Evolutionary conservation across 2,888 invertebrate species (phyloP).

Genomic region (Lasioglossum marginatum): DNA sequence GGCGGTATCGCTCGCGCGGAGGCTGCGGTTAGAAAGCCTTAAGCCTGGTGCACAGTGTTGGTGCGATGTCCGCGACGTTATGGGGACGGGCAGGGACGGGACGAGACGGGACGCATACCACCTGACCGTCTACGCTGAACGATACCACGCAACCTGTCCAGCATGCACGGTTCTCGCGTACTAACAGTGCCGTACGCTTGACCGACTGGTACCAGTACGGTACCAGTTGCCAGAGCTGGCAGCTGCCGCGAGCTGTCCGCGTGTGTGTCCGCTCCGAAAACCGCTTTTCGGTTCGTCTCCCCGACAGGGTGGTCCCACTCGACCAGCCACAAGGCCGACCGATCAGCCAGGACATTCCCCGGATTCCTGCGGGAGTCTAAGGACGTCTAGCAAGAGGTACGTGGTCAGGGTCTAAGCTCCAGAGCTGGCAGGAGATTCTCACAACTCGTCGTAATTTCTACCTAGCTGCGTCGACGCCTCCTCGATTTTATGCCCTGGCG

Average conservation of each 20-base stretch:
- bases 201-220: constrained; percentile 74
- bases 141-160: constrained; percentile 61
- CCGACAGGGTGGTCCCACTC: constrained; percentile 12
- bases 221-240: constrained; percentile 68
- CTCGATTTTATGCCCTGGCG: constrained; percentile 8
- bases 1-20: constrained; percentile 53
- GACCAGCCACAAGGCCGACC: not conserved
- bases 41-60: constrained; percentile 68
- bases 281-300: not conserved
- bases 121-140: constrained; percentile 56
- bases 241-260: constrained; percentile 47
- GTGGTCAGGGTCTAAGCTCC: not conserved
- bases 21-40: constrained; percentile 80
- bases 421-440: not conserved
- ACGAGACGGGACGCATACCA: constrained; percentile 44
- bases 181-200: constrained; percentile 65
- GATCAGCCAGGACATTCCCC: not conserved
- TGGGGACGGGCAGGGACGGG: constrained; percentile 38
- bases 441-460: not conserved
- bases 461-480: not conserved
- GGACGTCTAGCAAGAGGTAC: constrained; percentile 23
- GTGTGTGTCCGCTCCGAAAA: constrained; percentile 12
- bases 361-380: not conserved
- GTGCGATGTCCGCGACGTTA: constrained; percentile 34
- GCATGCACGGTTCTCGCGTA: constrained; percentile 64